Percentiles rank a stretch among this genome's conserved stretches.
Conservation (phyloP, 2,888 invertebrate species). For the Drosophila prostipennis region DNA sequence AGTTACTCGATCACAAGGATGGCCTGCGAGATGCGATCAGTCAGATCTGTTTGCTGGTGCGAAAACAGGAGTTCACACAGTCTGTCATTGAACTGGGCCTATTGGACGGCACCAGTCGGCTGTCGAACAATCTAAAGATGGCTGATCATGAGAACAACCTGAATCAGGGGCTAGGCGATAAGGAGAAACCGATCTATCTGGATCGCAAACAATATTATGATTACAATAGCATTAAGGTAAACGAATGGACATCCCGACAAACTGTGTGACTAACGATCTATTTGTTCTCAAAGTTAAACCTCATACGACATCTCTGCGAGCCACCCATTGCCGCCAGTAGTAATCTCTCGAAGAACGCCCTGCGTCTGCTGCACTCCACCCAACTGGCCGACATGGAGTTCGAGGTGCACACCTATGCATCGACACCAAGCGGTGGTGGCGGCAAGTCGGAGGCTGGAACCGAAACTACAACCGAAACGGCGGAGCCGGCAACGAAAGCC, state of each 20-base stretch:
- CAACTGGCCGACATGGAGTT: conserved; percentile 88
- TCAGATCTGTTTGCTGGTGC: conserved; percentile 86
- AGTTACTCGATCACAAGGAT: conserved; percentile 85
- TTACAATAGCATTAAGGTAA: conserved; percentile 79
- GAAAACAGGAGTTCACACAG: conserved; percentile 87
- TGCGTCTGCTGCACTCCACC: conserved; percentile 86
- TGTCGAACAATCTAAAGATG: conserved; percentile 69
- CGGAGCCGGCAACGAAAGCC: neutral
- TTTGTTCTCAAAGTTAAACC: conserved; percentile 75
- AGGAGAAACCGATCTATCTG: conserved; percentile 43
- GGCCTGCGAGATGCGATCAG: conserved; percentile 85
- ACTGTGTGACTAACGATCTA: neutral
- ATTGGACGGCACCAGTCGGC: conserved; percentile 82
- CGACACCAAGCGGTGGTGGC: neutral
- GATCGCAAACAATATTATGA: conserved; percentile 68
- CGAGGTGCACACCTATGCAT: conserved; percentile 84
- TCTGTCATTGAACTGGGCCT: conserved; percentile 86
- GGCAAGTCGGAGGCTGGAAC: conserved; percentile 9
- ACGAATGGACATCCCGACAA: too few relatives aligned
- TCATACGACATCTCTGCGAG: conserved; percentile 87
- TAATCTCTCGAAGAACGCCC: conserved; percentile 86
- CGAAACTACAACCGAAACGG: neutral
- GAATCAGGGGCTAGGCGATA: conserved; percentile 48
- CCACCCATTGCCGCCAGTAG: conserved; percentile 86
- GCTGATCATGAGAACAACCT: conserved; percentile 64